Conservation (phyloP, 2,888 invertebrate species). For the Campopleginae sp. region DNA sequence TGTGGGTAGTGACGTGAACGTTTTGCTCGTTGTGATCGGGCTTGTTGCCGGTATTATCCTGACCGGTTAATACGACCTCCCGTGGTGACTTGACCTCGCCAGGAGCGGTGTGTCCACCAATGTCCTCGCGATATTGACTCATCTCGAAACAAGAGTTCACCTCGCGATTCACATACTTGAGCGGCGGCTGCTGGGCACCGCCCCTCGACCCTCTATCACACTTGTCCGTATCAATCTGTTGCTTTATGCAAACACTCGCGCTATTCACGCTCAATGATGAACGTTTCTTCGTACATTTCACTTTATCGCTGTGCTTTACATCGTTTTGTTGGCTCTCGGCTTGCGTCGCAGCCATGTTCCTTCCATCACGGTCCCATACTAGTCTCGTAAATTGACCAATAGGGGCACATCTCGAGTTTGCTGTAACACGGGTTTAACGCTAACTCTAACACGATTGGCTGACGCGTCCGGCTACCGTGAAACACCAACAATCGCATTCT, state of each 20-base stretch:
- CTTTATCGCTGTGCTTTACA: constrained; percentile 82
- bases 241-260: constrained; percentile 81
- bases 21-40: constrained; percentile 77
- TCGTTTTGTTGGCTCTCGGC: constrained; percentile 93
- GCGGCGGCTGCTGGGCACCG: constrained; percentile 84
- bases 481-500: constrained; percentile 78
- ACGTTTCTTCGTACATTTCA: constrained; percentile 86
- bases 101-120: constrained; percentile 86
- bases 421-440: constrained; percentile 68
- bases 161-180: constrained; percentile 93
- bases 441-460: constrained; percentile 71
- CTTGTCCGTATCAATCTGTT: constrained; percentile 79
- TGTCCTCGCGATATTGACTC: constrained; percentile 90
- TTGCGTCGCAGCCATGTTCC: constrained; percentile 94
- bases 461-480: constrained; percentile 71
- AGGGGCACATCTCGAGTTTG: constrained; percentile 76
- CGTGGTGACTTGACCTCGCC: constrained; percentile 83
- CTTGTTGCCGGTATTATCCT: constrained; percentile 77
- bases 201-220: constrained; percentile 79
- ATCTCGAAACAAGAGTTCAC: constrained; percentile 86
- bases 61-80: constrained; percentile 78
- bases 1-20: constrained; percentile 74
- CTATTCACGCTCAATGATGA: constrained; percentile 84
- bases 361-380: constrained; percentile 81
- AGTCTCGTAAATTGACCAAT: constrained; percentile 80